Evolutionary conservation across 2,113 vertebrate species (phyloP).

Genomic region (Hemiscyllium ocellatum): DNA sequence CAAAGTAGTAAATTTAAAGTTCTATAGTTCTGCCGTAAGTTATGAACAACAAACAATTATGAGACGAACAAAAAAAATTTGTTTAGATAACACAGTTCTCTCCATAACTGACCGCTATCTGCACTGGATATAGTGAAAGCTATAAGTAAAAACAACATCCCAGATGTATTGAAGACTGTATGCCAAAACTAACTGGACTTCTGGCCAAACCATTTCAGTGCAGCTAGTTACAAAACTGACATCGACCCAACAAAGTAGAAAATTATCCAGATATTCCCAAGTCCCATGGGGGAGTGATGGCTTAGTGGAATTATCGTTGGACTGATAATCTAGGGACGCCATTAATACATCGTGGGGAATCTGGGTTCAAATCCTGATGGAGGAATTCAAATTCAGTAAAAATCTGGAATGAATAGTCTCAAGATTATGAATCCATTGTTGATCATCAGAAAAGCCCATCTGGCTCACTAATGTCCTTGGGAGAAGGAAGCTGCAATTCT

Average conservation of each 20-base stretch:
- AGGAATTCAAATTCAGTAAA: too few species aligned
- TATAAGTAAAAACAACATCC: neutral
- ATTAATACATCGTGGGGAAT: too few species aligned
- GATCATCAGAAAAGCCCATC: too few species aligned
- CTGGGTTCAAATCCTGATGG: too few species aligned
- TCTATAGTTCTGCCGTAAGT: neutral
- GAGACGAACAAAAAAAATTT: neutral
- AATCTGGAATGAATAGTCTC: too few species aligned
- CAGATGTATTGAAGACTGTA: neutral
- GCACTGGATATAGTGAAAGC: neutral
- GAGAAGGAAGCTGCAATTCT: too few species aligned
- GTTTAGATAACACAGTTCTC: neutral
- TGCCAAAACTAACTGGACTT: neutral
- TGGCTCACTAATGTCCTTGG: too few species aligned
- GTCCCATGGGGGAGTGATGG: too few species aligned
- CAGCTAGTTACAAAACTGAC: neutral
- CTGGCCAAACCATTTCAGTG: neutral
- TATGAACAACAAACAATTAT: neutral
- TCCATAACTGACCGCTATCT: neutral
- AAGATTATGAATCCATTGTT: too few species aligned
- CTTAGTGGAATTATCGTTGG: too few species aligned
- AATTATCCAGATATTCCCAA: neutral
- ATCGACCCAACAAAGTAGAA: neutral
- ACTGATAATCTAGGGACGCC: too few species aligned
- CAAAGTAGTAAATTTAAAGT: neutral